These are phyloP conservation scores for Tiliqua scincoides DNA, from an alignment of 2,113 vertebrate genomes.

Conservation along the genomic window DNA sequence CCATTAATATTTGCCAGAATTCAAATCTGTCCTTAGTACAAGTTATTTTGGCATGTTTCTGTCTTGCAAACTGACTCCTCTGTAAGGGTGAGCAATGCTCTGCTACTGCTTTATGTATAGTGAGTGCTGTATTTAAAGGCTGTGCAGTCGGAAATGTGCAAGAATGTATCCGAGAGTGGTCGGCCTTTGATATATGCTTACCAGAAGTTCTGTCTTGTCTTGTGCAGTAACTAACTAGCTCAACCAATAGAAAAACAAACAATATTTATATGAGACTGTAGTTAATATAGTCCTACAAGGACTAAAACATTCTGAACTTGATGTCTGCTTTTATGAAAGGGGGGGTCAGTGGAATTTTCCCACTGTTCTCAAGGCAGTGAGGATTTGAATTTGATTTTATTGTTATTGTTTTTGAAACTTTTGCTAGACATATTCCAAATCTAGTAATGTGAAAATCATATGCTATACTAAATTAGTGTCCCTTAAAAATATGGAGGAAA, in stretches of 20 bases:
- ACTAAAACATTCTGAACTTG: background rate
- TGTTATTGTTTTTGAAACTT: background rate
- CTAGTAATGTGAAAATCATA: background rate
- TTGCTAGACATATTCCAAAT: background rate
- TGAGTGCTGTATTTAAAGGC: background rate
- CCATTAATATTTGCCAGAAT: background rate
- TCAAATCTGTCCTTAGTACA: background rate
- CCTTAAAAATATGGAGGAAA: too few relatives aligned
- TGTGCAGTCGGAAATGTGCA: background rate
- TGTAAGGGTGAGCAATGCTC: background rate
- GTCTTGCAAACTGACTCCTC: background rate
- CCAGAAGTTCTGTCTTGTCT: background rate
- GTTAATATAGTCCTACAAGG: background rate
- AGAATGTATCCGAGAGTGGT: background rate
- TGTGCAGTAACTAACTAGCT: constrained; percentile 12
- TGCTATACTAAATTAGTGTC: background rate
- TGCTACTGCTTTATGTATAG: background rate
- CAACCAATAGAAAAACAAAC: background rate
- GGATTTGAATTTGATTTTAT: background rate
- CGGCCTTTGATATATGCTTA: background rate
- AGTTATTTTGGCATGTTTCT: background rate
- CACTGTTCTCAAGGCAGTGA: background rate
- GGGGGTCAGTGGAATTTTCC: background rate
- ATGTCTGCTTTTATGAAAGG: background rate
- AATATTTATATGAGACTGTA: constrained; percentile 2